Conservation (phyloP, 1,140 invertebrate species). For the Argopecten irradians region DNA sequence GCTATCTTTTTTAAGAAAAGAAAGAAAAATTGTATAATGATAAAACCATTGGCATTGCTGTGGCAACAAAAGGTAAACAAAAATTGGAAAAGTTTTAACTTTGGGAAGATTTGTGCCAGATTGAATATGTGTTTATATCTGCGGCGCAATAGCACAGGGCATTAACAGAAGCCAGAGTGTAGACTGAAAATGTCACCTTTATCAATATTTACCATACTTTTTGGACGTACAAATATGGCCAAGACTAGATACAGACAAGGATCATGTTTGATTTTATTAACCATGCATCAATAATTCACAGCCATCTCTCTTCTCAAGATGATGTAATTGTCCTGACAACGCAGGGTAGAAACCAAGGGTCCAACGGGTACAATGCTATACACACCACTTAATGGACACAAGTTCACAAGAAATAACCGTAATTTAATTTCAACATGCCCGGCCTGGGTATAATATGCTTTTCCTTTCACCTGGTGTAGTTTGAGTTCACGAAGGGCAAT, state of each 20-base stretch:
- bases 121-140: constrained; percentile 10
- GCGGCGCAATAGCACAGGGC: background rate
- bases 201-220: constrained; percentile 19
- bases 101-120: background rate
- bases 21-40: no score
- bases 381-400: background rate
- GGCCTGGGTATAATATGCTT: background rate
- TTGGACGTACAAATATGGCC: background rate
- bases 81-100: background rate
- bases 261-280: constrained; percentile 23
- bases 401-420: constrained; percentile 17
- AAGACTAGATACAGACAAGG: background rate
- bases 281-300: background rate
- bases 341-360: background rate
- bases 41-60: no score
- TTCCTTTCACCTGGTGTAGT: background rate
- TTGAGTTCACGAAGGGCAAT: background rate
- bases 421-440: constrained; percentile 13
- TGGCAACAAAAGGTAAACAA: background rate
- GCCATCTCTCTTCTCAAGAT: constrained; percentile 7
- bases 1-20: no score
- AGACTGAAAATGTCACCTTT: background rate
- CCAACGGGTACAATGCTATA: background rate
- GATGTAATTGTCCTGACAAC: constrained; percentile 9
- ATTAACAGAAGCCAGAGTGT: background rate